phyloP scores from a whole-genome alignment of 2,888 invertebrate species.

The Drosophila paramelanica region DNA sequence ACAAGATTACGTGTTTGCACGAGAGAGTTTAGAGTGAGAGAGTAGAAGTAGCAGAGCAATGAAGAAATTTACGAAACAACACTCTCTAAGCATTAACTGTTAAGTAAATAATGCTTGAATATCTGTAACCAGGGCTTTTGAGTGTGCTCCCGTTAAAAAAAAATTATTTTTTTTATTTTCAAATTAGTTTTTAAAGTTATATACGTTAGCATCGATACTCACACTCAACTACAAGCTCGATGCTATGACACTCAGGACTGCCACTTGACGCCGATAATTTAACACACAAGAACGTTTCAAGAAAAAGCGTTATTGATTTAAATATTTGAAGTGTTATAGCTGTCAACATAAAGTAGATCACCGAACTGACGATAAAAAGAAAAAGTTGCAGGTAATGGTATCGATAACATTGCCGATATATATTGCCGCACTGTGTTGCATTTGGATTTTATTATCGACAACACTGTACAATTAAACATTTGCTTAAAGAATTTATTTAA shows the following conservation, averaged over 20 bases:
- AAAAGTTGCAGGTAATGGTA: neutral
- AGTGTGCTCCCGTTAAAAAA: too few relatives aligned
- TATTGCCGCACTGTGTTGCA: constrained; percentile 23
- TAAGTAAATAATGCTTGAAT: neutral
- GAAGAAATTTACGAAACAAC: constrained; percentile 11
- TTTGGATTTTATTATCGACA: constrained; percentile 35
- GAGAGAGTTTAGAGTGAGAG: constrained; percentile 25
- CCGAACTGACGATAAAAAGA: too few relatives aligned
- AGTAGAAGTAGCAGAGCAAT: constrained; percentile 39
- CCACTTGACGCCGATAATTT: neutral
- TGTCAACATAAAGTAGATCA: too few relatives aligned
- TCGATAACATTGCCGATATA: constrained; percentile 28
- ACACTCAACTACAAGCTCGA: constrained; percentile 1
- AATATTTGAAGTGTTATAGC: neutral
- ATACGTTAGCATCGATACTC: constrained; percentile 11
- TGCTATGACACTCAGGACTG: constrained; percentile 5
- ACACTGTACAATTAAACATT: constrained; percentile 46
- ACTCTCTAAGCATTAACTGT: neutral
- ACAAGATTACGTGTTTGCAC: constrained; percentile 51
- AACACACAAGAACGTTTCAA: too few relatives aligned
- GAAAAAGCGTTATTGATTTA: neutral
- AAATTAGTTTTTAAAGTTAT: neutral
- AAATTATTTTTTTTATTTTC: neutral
- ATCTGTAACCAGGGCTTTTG: neutral
- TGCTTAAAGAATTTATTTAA: constrained; percentile 46